Evolutionary conservation across 2,888 invertebrate genomes (phyloP), one percentile per base, ranked within the genome.

Genomic region (Trileptium ribeirensis): DNA sequence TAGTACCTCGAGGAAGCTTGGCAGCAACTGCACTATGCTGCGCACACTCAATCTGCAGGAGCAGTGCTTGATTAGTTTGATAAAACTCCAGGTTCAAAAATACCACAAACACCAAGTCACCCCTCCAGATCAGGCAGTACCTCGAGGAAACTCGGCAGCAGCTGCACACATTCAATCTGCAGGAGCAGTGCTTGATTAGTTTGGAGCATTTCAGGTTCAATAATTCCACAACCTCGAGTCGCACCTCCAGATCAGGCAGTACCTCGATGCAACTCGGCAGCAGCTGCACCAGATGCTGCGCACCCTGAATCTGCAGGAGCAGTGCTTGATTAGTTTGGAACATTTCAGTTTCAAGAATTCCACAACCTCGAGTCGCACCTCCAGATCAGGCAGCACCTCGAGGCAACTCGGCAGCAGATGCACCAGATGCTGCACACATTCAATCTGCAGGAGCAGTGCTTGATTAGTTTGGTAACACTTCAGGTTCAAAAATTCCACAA

Each of bases 181-280:
- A n/a, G n/a, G n/a, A n/a, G n/a, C n/a, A n/a, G n/a, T n/a, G n/a
- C n/a, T n/a, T n/a, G n/a, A n/a, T n/a, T n/a, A n/a, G n/a, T n/a
- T n/a, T n/a, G n/a, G n/a, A n/a, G n/a, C n/a, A n/a, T n/a, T 83
- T 51, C 83, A 90, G 90, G 91, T 91, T 81, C 88, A 90, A 91
- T 97, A 97, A 89, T 97, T 95, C 89, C 97, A 97, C 90, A 95
- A 96, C 86, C 91, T 98, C 79, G 95, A 96, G 83, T 88, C 92
- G 83, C 95, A 95, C 88, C 92, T 96, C 87, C 95, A 97, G 87
- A 93, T 97, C 67, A 92, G 94, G 80, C 97, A 98, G 89, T 95
- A 94, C 90, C 91, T 99, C 79, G 91, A 92, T 34, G 97, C 98
- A 88, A 94, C 94, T 0, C 92, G 94, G 67, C 93, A 93, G 85